Conservation (phyloP, 2,113 vertebrate genomes). For the Chinchilla lanigera region DNA sequence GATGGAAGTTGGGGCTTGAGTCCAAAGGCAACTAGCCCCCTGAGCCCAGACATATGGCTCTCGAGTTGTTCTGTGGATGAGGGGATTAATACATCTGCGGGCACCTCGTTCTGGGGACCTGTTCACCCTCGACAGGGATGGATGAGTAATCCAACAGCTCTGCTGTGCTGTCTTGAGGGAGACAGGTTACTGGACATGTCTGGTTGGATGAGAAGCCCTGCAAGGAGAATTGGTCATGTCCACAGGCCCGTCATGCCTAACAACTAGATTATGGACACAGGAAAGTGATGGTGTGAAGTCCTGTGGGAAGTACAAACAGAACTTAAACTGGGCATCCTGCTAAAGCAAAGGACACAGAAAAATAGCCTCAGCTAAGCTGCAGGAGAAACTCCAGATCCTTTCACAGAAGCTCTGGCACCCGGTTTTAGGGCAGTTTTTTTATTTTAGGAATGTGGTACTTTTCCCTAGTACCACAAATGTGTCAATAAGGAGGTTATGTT, state of each 20-base stretch:
- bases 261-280: neutral
- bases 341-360: neutral
- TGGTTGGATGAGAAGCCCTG: neutral
- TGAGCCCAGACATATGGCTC: no score
- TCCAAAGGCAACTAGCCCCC: no score
- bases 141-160: no score
- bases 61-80: no score
- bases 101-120: no score
- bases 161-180: neutral
- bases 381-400: no score
- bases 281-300: neutral
- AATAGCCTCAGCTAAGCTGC: neutral
- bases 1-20: no score
- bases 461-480: neutral
- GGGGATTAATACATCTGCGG: no score
- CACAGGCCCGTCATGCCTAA: neutral
- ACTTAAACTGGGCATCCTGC: neutral
- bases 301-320: neutral
- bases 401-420: no score
- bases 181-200: neutral
- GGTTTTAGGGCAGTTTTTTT: neutral
- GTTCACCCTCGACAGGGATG: no score
- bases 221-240: neutral
- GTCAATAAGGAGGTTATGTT: neutral
- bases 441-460: neutral